Conservation (phyloP, 1,140 invertebrate species). For the Diuraphis noxia region DNA sequence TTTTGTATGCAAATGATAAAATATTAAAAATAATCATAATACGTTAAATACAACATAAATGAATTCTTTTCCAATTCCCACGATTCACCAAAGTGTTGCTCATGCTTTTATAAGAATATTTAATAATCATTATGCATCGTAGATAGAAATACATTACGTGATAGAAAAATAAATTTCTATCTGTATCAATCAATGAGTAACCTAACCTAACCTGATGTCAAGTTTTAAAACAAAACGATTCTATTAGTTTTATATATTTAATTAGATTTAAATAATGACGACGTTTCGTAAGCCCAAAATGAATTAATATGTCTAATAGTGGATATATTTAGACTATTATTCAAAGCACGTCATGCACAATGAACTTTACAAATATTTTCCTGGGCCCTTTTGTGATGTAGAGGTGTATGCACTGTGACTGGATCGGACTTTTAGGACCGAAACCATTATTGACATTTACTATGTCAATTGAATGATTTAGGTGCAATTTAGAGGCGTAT, state of each 20-base stretch:
- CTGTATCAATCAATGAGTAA: background rate
- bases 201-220: too few species aligned
- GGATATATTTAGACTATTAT: background rate
- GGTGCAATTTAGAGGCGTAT: too few species aligned
- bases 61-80: background rate
- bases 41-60: background rate
- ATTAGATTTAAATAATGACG: background rate
- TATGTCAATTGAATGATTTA: background rate
- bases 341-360: background rate
- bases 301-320: background rate
- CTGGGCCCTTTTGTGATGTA: background rate
- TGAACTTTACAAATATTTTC: background rate
- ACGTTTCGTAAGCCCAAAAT: background rate
- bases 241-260: background rate
- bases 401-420: background rate
- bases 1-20: background rate
- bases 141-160: background rate
- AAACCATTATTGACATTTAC: background rate
- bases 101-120: too few species aligned
- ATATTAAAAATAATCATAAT: background rate
- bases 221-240: background rate
- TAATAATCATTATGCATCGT: background rate
- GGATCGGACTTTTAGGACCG: background rate
- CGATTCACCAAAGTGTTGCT: background rate
- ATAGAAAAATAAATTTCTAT: background rate